Conservation (phyloP, 2,113 vertebrate genomes). For the Anarrhichthys ocellatus region DNA sequence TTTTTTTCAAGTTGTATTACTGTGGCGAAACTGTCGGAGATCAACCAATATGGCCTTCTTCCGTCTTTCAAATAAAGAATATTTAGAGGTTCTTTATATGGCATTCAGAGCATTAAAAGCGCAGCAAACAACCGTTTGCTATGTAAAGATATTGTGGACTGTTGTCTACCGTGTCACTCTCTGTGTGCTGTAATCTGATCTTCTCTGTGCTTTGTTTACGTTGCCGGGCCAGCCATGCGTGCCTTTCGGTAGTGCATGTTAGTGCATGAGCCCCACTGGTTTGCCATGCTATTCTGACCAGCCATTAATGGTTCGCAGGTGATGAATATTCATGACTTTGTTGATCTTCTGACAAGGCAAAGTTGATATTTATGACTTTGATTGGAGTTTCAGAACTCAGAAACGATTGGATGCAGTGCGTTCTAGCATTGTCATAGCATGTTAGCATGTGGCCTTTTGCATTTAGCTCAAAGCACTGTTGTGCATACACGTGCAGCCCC, state of each 20-base stretch:
- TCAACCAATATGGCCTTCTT: background rate
- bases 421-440: background rate
- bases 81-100: background rate
- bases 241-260: background rate
- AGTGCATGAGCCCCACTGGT: background rate
- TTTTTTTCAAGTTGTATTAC: slow-evolving; percentile 38
- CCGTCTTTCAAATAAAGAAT: background rate
- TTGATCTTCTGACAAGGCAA: background rate
- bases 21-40: slow-evolving; percentile 26
- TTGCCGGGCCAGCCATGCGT: background rate
- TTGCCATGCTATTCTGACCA: background rate
- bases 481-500: background rate
- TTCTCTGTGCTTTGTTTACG: too few species aligned
- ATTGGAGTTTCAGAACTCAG: background rate
- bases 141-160: background rate
- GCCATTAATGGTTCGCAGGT: background rate
- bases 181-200: background rate
- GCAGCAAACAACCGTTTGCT: background rate
- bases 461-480: too few species aligned
- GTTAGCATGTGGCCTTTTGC: background rate
- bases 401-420: background rate
- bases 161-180: background rate
- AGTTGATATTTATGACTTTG: background rate
- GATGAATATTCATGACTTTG: background rate
- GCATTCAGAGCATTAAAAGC: background rate